These are phyloP conservation scores for Calcarius lapponicus DNA, from an alignment of 2,797 vertebrate species.

Conservation along the genomic window DNA sequence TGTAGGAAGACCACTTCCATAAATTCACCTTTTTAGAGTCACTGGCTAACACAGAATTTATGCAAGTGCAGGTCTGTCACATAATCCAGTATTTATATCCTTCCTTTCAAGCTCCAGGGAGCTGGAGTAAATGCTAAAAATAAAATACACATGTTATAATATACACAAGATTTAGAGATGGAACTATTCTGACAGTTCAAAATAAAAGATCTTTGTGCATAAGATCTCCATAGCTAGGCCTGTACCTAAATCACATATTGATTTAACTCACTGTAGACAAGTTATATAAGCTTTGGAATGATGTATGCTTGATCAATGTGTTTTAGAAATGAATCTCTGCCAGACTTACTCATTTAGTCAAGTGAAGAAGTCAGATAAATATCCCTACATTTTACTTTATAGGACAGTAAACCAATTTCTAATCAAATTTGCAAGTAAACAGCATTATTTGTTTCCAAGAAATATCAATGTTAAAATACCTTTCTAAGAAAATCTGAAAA, in stretches of 20 bases:
- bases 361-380: constrained; percentile 43
- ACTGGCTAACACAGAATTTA: constrained; percentile 41
- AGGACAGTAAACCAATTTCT: constrained; percentile 39
- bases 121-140: constrained; percentile 33
- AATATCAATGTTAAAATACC: not conserved
- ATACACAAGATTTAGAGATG: constrained; percentile 1
- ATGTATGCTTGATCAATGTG: constrained; percentile 19
- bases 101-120: constrained; percentile 35
- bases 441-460: constrained; percentile 21
- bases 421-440: constrained; percentile 40
- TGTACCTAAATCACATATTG: constrained; percentile 38
- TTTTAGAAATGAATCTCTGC: constrained; percentile 24
- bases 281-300: constrained; percentile 1
- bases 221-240: not conserved
- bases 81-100: constrained; percentile 33
- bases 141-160: constrained; percentile 31
- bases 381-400: not conserved
- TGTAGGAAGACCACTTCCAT: not conserved
- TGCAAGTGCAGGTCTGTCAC: constrained; percentile 36
- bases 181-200: not conserved
- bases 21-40: constrained; percentile 45
- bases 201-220: constrained; percentile 27
- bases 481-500: not conserved
- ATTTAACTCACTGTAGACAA: constrained; percentile 30
- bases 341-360: constrained; percentile 28